phyloP scores from a whole-genome alignment of 1,140 invertebrate species.

The Drosophila parabipectinata region DNA sequence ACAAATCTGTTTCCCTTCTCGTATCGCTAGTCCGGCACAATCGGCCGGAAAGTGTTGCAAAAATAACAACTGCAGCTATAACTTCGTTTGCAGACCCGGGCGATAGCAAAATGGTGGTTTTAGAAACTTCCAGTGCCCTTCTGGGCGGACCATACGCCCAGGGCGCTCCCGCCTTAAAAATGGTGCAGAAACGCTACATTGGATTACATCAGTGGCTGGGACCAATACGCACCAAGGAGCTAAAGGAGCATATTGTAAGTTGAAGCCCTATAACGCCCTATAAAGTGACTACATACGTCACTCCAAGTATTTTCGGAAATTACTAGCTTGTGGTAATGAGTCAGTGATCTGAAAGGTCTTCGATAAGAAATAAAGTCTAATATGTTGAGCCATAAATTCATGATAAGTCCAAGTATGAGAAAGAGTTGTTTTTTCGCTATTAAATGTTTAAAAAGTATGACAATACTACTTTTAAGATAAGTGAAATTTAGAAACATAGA shows the following conservation, averaged over 20 bases:
- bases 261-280: too few species aligned
- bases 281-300: too few species aligned
- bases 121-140: constrained; percentile 87
- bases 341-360: not conserved
- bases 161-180: constrained; percentile 91
- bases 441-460: too few species aligned
- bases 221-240: constrained; percentile 88
- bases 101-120: constrained; percentile 88
- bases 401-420: not conserved
- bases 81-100: constrained; percentile 30
- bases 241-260: constrained; percentile 90
- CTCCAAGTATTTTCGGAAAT: not conserved
- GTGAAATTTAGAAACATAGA: too few species aligned
- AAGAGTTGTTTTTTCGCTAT: too few species aligned
- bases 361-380: not conserved
- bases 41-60: constrained; percentile 48
- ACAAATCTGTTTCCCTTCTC: constrained; percentile 17
- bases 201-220: constrained; percentile 94
- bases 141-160: constrained; percentile 90
- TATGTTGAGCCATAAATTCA: not conserved
- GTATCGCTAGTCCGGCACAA: constrained; percentile 36
- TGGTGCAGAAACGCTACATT: constrained; percentile 94
- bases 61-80: constrained; percentile 35
- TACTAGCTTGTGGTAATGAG: not conserved
- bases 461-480: too few species aligned